A percentile compares a stretch with the other conserved stretches of the same genome.
Evolutionary conservation across 1,140 invertebrate species (phyloP).

Genomic region (Cherax quadricarinatus): DNA sequence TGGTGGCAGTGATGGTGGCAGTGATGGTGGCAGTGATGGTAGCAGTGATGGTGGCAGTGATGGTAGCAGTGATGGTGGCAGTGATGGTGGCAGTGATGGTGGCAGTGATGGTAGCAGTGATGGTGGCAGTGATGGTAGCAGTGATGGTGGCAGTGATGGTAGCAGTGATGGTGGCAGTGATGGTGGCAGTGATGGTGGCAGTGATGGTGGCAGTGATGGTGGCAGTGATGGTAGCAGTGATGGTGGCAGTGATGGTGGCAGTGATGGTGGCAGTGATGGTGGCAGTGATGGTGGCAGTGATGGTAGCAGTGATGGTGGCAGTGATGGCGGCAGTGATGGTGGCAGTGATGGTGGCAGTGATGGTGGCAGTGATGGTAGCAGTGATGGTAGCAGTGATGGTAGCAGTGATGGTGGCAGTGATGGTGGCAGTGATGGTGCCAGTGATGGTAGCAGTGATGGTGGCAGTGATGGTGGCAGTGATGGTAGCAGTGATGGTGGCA

Average conservation of each 20-base stretch:
- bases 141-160: conserved; percentile 9
- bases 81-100: conserved; percentile 27
- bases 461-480: background rate
- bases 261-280: background rate
- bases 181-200: conserved; percentile 9
- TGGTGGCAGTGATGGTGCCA: background rate
- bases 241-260: background rate
- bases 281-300: background rate
- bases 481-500: background rate
- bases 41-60: background rate
- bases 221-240: background rate
- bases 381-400: background rate
- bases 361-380: conserved; percentile 6
- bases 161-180: conserved; percentile 9
- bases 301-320: conserved; percentile 15
- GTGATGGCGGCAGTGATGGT: conserved; percentile 12
- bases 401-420: background rate
- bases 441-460: background rate
- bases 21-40: conserved; percentile 3
- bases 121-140: conserved; percentile 13
- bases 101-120: conserved; percentile 5
- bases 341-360: conserved; percentile 9
- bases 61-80: conserved; percentile 9
- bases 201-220: conserved; percentile 9
- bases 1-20: background rate